Conservation (phyloP, 2,888 invertebrate genomes). For the Amblyteles armatorius region DNA sequence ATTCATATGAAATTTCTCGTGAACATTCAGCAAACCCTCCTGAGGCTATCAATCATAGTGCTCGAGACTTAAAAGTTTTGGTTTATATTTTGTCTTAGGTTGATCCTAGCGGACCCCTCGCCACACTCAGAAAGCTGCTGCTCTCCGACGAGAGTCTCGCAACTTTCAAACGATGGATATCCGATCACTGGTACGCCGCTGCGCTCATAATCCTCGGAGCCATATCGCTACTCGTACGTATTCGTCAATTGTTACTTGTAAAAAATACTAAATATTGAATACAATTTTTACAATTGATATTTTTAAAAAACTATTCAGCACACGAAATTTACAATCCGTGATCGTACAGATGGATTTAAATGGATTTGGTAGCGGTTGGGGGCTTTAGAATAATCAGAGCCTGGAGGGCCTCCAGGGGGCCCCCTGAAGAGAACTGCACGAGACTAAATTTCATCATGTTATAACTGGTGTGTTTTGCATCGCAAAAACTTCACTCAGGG, state of each 20-base stretch:
- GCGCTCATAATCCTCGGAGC: conserved; percentile 91
- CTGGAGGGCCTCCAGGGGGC: too few relatives aligned
- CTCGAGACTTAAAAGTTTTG: conserved; percentile 16
- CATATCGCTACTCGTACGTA: conserved; percentile 92
- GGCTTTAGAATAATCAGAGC: too few relatives aligned
- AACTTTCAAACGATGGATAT: conserved; percentile 94
- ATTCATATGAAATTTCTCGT: neutral
- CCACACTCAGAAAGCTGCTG: conserved; percentile 93
- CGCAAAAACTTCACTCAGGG: too few relatives aligned
- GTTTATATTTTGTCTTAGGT: conserved; percentile 85
- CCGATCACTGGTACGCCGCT: conserved; percentile 96
- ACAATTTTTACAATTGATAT: conserved; percentile 1
- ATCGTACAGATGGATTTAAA: too few relatives aligned
- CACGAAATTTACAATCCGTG: neutral
- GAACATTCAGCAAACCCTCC: conserved; percentile 6
- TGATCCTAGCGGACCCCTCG: conserved; percentile 96
- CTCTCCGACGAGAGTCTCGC: conserved; percentile 96
- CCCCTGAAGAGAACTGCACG: too few relatives aligned
- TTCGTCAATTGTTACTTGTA: conserved; percentile 16
- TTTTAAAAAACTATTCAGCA: conserved; percentile 13
- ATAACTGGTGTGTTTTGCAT: too few relatives aligned
- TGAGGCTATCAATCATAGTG: conserved; percentile 27
- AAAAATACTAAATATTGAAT: neutral
- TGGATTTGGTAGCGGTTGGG: too few relatives aligned
- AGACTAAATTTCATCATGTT: too few relatives aligned